Evolutionary conservation across 1,140 invertebrate genomes (phyloP), one percentile per base, ranked within the genome.

Genomic region (Manduca sexta): DNA sequence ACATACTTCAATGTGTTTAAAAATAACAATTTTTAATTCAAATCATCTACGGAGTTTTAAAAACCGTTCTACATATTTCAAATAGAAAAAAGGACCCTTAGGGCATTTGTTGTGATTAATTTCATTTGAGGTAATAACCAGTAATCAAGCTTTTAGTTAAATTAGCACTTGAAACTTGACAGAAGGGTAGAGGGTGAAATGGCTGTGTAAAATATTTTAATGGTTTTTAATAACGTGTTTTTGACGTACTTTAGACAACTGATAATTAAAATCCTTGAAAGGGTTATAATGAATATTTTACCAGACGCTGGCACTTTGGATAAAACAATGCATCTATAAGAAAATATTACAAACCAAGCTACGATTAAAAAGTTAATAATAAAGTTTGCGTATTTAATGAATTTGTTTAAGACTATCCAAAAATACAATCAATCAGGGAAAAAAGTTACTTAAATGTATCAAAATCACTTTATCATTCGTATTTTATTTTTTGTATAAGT

Each of bases 191-290:
- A 63, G 52, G 55, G 53, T 64, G 52, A 57, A 69, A 52, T 41
- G 17, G n/a, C 15, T n/a, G 60, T 69, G 62, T 73, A 61, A 81
- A 71, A 74, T 72, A 72, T 75, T 67, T 61, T 78, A 81, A 81
- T 80, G 69, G 74, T 78, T 80, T 81, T 67, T 78, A 84, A 84
- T 84, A 72, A 74, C 68, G 56, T 53, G 57, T 63, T 73, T 73
- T 69, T 75, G 62, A 75, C 69, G 70, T 66, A 71, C 69, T 60
- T 62, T 64, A 64, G 76, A 81, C 80, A 84, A 74, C 69, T 62
- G 46, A 42, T 67, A 78, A 84, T 84, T 84, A 84, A 26, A 74
- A 64, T 50, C 65, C 73, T 65, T 59, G 45, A 60, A 64, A 64
- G 64, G 66, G 56, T 65, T 74, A 60, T 61, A 56, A 64, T 55